A percentile compares a stretch with the other conserved stretches of the same genome.
Evolutionary conservation across 2,888 invertebrate genomes (phyloP).

Genomic region (Cephus rjabovi): DNA sequence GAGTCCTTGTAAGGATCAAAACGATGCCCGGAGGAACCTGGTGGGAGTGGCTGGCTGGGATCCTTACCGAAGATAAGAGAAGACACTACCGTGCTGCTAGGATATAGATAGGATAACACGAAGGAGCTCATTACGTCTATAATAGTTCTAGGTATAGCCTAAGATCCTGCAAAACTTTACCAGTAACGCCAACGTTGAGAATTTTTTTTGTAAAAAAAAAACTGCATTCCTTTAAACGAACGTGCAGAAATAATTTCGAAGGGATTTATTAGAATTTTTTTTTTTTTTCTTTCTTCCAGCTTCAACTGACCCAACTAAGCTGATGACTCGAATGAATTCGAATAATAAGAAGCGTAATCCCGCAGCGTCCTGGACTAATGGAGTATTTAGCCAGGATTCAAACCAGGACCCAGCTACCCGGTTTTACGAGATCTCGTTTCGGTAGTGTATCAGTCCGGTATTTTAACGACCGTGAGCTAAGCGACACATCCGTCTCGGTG

Average conservation of each 20-base stretch:
- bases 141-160: constrained; percentile 49
- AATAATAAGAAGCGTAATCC: neutral
- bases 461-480: constrained; percentile 60
- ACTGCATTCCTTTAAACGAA: neutral
- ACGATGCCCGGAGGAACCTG: constrained; percentile 46
- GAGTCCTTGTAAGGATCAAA: constrained; percentile 44
- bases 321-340: neutral
- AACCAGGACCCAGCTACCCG: constrained; percentile 19
- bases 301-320: neutral
- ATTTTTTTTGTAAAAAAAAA: neutral
- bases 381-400: constrained; percentile 19
- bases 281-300: neutral
- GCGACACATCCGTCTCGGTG: constrained; percentile 55
- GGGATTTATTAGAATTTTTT: neutral
- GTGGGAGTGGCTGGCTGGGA: constrained; percentile 47
- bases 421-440: constrained; percentile 33
- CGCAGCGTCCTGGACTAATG: constrained; percentile 14
- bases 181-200: neutral
- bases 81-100: constrained; percentile 54
- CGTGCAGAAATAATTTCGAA: neutral
- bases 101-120: constrained; percentile 43
- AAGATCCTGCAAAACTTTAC: constrained; percentile 14
- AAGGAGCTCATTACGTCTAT: constrained; percentile 56
- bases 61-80: constrained; percentile 52
- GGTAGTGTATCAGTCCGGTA: constrained; percentile 50